These are phyloP conservation scores for Pterophyllum scalare DNA, from an alignment of 2,113 vertebrate species.

Conservation along the genomic window DNA sequence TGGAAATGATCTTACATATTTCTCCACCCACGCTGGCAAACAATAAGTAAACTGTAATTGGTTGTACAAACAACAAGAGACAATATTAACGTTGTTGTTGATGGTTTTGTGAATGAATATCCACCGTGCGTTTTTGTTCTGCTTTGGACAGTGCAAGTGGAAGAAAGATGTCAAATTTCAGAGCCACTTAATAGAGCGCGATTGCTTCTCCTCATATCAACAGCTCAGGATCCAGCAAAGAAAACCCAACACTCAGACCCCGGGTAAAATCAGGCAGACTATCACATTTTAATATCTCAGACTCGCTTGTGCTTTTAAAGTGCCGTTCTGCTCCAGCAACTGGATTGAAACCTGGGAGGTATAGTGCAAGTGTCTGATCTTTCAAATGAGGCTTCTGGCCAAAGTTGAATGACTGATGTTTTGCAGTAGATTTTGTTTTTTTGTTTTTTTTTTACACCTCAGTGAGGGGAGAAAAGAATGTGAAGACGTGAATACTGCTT, in stretches of 20 bases:
- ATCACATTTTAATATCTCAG: constrained; percentile 58
- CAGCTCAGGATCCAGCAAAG: constrained; percentile 63
- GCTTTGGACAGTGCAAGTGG: constrained; percentile 39
- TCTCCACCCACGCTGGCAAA: constrained; percentile 56
- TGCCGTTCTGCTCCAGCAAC: constrained; percentile 48
- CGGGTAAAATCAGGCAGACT: constrained; percentile 41
- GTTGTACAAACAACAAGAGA: constrained; percentile 41
- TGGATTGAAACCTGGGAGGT: constrained; percentile 37
- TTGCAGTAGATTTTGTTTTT: constrained; percentile 41
- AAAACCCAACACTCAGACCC: constrained; percentile 56
- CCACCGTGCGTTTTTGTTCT: constrained; percentile 38
- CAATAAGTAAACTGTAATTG: constrained; percentile 56
- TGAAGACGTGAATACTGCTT: constrained; percentile 54
- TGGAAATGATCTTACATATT: constrained; percentile 24
- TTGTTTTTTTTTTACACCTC: constrained; percentile 11
- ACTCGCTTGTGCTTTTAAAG: constrained; percentile 58
- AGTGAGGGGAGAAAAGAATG: constrained; percentile 42
- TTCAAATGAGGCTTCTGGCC: constrained; percentile 53
- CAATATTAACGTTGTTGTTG: constrained; percentile 65
- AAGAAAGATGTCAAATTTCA: constrained; percentile 40
- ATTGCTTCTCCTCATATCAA: constrained; percentile 45
- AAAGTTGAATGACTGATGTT: constrained; percentile 54
- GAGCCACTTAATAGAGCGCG: constrained; percentile 43
- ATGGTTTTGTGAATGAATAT: constrained; percentile 60
- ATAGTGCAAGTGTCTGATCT: constrained; percentile 55